These are phyloP conservation scores for Troilus luridus DNA, from an alignment of 2,888 invertebrate genomes.

Conservation along the genomic window DNA sequence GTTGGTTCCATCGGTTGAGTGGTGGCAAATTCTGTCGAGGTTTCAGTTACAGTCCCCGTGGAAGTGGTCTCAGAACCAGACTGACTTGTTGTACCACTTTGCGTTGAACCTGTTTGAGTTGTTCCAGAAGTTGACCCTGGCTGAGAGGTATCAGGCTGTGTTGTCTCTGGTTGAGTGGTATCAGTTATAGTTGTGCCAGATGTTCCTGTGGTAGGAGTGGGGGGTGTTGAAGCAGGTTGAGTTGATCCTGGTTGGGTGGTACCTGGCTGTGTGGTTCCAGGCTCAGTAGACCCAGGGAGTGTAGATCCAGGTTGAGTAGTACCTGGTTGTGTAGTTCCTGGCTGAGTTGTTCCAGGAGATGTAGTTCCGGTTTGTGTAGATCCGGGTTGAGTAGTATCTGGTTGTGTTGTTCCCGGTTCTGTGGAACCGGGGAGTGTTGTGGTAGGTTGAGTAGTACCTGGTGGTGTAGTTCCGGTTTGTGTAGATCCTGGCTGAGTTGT, in stretches of 20 bases:
- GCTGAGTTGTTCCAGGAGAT: conserved; percentile 58
- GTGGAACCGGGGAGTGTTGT: conserved; percentile 65
- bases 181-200: conserved; percentile 65
- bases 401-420: conserved; percentile 56
- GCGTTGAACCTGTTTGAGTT: conserved; percentile 59
- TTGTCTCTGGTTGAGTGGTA: conserved; percentile 65
- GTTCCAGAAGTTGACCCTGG: conserved; percentile 45
- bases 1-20: conserved; percentile 62
- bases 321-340: conserved; percentile 60
- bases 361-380: conserved; percentile 61
- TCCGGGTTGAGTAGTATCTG: conserved; percentile 59
- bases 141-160: conserved; percentile 64
- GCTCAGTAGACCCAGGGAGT: conserved; percentile 58
- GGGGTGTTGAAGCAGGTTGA: conserved; percentile 55
- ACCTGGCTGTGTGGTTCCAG: conserved; percentile 58
- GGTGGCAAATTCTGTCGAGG: conserved; percentile 61
- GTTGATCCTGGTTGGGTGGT: conserved; percentile 60
- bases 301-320: conserved; percentile 61
- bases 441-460: conserved; percentile 62
- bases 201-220: conserved; percentile 56
- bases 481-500: conserved; percentile 57
- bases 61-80: conserved; percentile 57
- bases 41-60: conserved; percentile 60
- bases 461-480: conserved; percentile 55
- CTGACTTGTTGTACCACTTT: conserved; percentile 62